These are phyloP conservation scores for Phaethornis superciliosus DNA, from an alignment of 2,113 vertebrate genomes.

Conservation along the genomic window DNA sequence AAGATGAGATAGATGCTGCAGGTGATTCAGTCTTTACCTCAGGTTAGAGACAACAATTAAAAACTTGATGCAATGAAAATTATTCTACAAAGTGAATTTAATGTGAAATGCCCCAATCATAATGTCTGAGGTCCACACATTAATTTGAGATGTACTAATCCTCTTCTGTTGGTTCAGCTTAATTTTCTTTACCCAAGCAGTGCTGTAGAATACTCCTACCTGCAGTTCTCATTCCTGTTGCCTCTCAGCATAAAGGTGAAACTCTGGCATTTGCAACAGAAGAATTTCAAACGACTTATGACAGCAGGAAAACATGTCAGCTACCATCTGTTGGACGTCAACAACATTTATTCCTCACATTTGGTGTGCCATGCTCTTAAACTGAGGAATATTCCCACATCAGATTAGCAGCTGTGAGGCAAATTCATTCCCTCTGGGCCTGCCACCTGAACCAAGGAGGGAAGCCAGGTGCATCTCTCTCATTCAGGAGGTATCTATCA, in stretches of 20 bases:
- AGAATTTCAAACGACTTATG: background rate
- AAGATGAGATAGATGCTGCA: background rate
- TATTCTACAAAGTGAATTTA: background rate
- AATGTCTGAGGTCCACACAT: background rate
- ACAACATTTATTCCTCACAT: background rate
- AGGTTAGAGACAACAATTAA: background rate
- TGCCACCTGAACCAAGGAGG: background rate
- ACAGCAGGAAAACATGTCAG: background rate
- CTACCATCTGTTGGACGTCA: background rate
- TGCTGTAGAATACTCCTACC: background rate
- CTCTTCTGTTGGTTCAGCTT: background rate
- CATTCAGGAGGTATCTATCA: background rate
- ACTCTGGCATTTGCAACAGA: background rate
- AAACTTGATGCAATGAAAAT: background rate
- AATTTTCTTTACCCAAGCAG: background rate
- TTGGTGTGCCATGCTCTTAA: background rate
- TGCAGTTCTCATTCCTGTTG: background rate
- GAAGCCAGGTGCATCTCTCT: background rate
- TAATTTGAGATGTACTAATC: background rate
- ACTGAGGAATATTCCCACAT: background rate
- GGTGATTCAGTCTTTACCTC: background rate
- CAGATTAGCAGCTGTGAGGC: background rate
- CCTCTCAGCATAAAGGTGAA: conserved; percentile 31
- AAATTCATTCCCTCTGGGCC: background rate
- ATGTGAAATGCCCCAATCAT: background rate